These are phyloP conservation scores for Cecropterus lyciades DNA, from an alignment of 1,140 invertebrate genomes.

Conservation along the genomic window DNA sequence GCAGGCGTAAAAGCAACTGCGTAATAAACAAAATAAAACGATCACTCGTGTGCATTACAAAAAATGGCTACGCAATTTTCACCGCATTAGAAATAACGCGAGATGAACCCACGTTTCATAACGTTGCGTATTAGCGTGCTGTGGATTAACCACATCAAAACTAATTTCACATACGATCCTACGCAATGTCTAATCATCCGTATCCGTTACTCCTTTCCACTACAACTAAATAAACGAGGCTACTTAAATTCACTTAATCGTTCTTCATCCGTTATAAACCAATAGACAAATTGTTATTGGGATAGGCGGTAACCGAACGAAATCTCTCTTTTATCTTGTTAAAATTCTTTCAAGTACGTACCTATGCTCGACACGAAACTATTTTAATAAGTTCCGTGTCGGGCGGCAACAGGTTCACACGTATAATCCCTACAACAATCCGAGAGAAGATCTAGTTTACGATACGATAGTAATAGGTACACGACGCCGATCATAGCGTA, in stretches of 20 bases:
- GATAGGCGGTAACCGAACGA: constrained; percentile 24
- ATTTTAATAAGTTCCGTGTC: constrained; percentile 60
- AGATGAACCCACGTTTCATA: constrained; percentile 46
- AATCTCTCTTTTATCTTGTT: constrained; percentile 38
- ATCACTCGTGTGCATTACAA: background rate
- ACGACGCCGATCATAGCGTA: constrained; percentile 61
- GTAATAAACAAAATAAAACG: constrained; percentile 15
- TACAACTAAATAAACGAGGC: constrained; percentile 18
- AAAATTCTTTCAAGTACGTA: constrained; percentile 39
- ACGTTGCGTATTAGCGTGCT: constrained; percentile 49
- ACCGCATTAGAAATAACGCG: constrained; percentile 43
- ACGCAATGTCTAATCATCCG: constrained; percentile 1
- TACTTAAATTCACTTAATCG: constrained; percentile 26
- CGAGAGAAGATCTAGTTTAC: constrained; percentile 65
- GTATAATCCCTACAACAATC: constrained; percentile 70
- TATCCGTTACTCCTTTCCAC: constrained; percentile 3
- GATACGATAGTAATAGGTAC: constrained; percentile 50
- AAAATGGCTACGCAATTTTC: constrained; percentile 41
- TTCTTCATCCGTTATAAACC: constrained; percentile 23
- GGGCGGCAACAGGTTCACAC: constrained; percentile 56
- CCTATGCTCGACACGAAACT: constrained; percentile 42
- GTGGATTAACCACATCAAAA: constrained; percentile 37
- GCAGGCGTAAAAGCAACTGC: constrained; percentile 10
- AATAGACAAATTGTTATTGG: constrained; percentile 35
- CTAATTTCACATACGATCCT: constrained; percentile 43